Evolutionary conservation across 2,797 vertebrate genomes (phyloP), one percentile per base, ranked within the genome.

Genomic region (Picus viridis): DNA sequence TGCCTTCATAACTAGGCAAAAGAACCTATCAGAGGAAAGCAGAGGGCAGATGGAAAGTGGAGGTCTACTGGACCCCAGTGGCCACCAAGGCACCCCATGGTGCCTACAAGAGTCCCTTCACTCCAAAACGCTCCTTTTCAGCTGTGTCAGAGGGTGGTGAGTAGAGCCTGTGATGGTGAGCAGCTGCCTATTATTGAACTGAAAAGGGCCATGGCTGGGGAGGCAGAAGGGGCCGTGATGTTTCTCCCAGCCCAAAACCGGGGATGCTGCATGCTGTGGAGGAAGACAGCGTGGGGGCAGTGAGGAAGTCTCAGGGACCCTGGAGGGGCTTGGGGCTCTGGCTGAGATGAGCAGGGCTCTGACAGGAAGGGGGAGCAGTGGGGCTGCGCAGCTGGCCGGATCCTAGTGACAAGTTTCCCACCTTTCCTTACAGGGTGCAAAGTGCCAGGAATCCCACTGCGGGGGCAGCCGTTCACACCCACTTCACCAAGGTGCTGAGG

Each of bases 341-440:
- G 30, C 54, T 2, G 2, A 64, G 63, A 18, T 17, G 9, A 51
- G 67, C 49, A 59, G 32, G 36, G 13, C 61, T 62, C 68, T 68
- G 81, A 54, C 34, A 39, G 78, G 45, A 89, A 64, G 78, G 4
- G 65, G 90, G 54, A 80, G 73, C 73, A 5, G 11, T 3, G 4
- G 74, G 78, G 75, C 91, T 73, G 53, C 26, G 29, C 94, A 95
- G 92, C 95, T 94, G 95, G 92, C 75, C 34, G 2, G 82, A 72
- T 82, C 78, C 57, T 1, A 2, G 94, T 90, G 94, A 89, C 87
- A 93, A 90, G 89, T 90, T 95, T 95, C 95, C 95, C 95, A 95
- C 95, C 95, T 94, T 58, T 89, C 61, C 88, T 94, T 95, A 95
- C 91, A 72, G 93, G 94, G 95, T 94, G 94, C 94, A 89, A 93